Percentiles rank a stretch among this genome's conserved stretches.
phyloP scores from a whole-genome alignment of 2,888 invertebrate genomes.

The Deilephila porcellus region DNA sequence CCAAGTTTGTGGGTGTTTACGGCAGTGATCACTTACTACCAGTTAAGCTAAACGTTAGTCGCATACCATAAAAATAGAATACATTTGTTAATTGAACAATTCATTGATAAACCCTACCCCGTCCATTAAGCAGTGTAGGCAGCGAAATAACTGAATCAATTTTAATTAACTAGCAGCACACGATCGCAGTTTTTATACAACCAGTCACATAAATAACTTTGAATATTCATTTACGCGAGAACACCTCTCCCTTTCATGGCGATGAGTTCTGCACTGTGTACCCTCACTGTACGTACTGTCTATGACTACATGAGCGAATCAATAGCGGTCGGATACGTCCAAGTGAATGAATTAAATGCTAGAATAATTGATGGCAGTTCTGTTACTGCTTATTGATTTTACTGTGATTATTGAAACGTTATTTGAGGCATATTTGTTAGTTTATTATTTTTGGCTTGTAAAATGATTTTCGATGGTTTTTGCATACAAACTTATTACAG shows the following conservation, averaged over 20 bases:
- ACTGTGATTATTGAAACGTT: neutral
- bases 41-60: neutral
- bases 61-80: neutral
- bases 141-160: conserved; percentile 25
- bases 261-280: conserved; percentile 11
- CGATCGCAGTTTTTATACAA: conserved; percentile 29
- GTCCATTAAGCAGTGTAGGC: conserved; percentile 18
- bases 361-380: neutral
- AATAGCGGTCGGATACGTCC: neutral
- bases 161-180: conserved; percentile 24
- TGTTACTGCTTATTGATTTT: conserved; percentile 8
- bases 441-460: neutral
- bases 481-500: no score
- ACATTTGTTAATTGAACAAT: neutral
- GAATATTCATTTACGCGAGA: conserved; percentile 32
- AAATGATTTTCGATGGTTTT: no score
- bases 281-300: neutral
- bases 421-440: neutral
- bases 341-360: conserved; percentile 14
- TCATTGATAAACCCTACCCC: conserved; percentile 8
- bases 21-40: no score
- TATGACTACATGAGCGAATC: neutral
- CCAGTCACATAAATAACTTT: conserved; percentile 30
- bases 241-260: conserved; percentile 26
- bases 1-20: neutral